Evolutionary conservation across 2,888 invertebrate genomes (phyloP).

Genomic region (Pheosia gnoma): DNA sequence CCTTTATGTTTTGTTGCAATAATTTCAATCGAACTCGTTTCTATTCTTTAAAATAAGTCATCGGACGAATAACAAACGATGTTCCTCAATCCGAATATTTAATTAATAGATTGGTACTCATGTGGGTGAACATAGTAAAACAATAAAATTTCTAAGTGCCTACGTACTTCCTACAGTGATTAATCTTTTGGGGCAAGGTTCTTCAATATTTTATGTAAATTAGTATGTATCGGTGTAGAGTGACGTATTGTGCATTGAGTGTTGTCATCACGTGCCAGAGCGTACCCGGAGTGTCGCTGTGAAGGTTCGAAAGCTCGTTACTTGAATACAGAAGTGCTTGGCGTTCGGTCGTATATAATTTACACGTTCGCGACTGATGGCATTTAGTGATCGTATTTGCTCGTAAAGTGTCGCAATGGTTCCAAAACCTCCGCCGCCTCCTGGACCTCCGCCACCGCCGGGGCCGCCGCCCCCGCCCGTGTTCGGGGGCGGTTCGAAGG

Average conservation of each 20-base stretch:
- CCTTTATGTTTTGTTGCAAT: constrained; percentile 29
- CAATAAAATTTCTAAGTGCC: constrained; percentile 50
- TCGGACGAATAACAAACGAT: constrained; percentile 35
- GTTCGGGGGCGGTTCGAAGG: constrained; percentile 72
- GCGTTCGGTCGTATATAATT: constrained; percentile 34
- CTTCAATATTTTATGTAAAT: constrained; percentile 74
- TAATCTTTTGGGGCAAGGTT: constrained; percentile 78
- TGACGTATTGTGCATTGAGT: constrained; percentile 62
- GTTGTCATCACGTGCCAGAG: constrained; percentile 64
- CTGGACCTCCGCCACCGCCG: constrained; percentile 87
- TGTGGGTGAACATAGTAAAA: constrained; percentile 65
- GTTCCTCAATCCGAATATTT: constrained; percentile 23
- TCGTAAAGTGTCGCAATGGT: constrained; percentile 51
- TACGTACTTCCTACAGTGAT: constrained; percentile 78
- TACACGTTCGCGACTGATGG: constrained; percentile 49
- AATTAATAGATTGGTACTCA: constrained; percentile 14
- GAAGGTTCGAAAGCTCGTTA: constrained; percentile 38
- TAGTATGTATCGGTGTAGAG: constrained; percentile 64
- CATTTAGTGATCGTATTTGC: constrained; percentile 44
- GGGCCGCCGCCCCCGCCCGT: constrained; percentile 84
- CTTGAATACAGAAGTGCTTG: constrained; percentile 33
- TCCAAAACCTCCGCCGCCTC: constrained; percentile 86
- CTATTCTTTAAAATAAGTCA: constrained; percentile 23
- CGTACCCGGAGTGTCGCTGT: constrained; percentile 48
- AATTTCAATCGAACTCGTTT: constrained; percentile 37